Conservation (phyloP, 2,888 invertebrate genomes). For the Clitarchus hookeri region DNA sequence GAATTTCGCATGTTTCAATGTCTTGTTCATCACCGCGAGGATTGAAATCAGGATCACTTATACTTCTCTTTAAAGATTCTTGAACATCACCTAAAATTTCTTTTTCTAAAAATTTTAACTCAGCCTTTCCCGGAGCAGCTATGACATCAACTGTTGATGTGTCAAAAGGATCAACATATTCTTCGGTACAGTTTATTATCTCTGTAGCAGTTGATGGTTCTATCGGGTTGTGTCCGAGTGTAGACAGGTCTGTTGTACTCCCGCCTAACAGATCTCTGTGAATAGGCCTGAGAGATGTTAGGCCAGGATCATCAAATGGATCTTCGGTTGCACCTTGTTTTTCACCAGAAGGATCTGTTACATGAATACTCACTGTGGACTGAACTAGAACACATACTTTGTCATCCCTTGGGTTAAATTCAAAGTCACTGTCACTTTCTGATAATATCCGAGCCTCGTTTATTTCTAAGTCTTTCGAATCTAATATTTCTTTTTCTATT, state of each 20-base stretch:
- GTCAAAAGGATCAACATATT: conserved; percentile 79
- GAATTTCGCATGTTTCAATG: conserved; percentile 53
- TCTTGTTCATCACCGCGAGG: conserved; percentile 69
- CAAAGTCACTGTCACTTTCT: conserved; percentile 57
- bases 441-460: conserved; percentile 39
- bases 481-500: conserved; percentile 63
- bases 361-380: conserved; percentile 61
- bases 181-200: conserved; percentile 52
- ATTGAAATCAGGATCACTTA: conserved; percentile 81
- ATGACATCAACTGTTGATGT: conserved; percentile 75
- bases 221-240: conserved; percentile 69
- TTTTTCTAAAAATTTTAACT: conserved; percentile 77
- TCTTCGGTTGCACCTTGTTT: conserved; percentile 39
- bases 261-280: conserved; percentile 74
- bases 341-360: conserved; percentile 67
- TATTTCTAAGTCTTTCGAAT: conserved; percentile 47
- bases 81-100: conserved; percentile 67
- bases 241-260: conserved; percentile 74
- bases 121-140: conserved; percentile 77
- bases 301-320: conserved; percentile 54
- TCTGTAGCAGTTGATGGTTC: conserved; percentile 56
- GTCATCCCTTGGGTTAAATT: conserved; percentile 64
- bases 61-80: conserved; percentile 41
- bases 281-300: conserved; percentile 55
- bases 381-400: conserved; percentile 59